These are phyloP conservation scores for Psittacara wagleri DNA, from an alignment of 2,113 vertebrate genomes.

Conservation along the genomic window DNA sequence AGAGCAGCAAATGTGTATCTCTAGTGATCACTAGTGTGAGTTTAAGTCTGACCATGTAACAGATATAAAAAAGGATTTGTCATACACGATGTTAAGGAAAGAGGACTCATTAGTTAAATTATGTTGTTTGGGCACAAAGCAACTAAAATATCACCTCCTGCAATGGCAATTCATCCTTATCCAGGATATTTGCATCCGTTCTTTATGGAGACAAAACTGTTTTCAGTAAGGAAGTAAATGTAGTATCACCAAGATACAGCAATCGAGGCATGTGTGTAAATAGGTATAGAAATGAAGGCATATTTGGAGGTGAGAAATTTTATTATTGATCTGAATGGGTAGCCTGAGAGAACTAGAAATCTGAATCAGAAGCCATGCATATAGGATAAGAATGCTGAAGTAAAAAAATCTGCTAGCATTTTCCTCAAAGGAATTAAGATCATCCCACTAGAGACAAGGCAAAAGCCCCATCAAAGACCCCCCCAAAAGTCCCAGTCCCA, in stretches of 20 bases:
- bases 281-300: neutral
- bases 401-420: neutral
- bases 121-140: neutral
- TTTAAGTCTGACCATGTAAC: neutral
- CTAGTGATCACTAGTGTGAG: neutral
- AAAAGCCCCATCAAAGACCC: neutral
- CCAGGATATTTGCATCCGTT: neutral
- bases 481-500: neutral
- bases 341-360: neutral
- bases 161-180: neutral
- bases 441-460: neutral
- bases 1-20: neutral
- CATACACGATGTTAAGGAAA: neutral
- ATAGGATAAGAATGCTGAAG: neutral
- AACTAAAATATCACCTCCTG: neutral
- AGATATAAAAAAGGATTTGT: neutral
- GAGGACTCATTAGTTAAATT: neutral
- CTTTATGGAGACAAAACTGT: neutral
- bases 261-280: accelerated
- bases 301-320: neutral
- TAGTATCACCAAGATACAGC: neutral
- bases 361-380: accelerated
- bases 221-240: neutral
- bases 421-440: neutral
- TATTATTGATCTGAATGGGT: neutral